Evolutionary conservation across 2,888 invertebrate genomes (phyloP).

Genomic region (Hirudinaria manillensis): DNA sequence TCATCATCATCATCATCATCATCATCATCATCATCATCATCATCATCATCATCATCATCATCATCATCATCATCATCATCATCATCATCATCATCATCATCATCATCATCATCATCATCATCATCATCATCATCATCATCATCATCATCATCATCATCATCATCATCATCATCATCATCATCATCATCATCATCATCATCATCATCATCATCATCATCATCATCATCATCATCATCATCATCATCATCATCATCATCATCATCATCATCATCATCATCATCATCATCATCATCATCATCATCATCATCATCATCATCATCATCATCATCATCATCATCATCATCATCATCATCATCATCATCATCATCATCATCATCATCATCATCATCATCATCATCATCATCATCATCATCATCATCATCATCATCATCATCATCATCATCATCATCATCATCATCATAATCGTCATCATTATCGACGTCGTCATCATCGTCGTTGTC

Average conservation of each 20-base stretch:
- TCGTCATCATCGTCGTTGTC: not conserved
- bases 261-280: constrained; percentile 28
- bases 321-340: constrained; percentile 7
- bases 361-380: constrained; percentile 19
- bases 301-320: constrained; percentile 23
- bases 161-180: constrained; percentile 14
- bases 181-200: constrained; percentile 1
- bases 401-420: constrained; percentile 24
- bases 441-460: constrained; percentile 1
- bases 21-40: constrained; percentile 12
- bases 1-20: constrained; percentile 13
- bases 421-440: not conserved
- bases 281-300: constrained; percentile 28
- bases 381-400: constrained; percentile 23
- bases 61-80: constrained; percentile 9
- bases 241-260: constrained; percentile 28
- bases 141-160: constrained; percentile 14
- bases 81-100: constrained; percentile 7
- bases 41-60: constrained; percentile 8
- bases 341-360: constrained; percentile 19
- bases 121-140: constrained; percentile 9
- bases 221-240: constrained; percentile 27
- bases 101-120: constrained; percentile 4
- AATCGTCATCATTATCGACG: not conserved
- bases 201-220: constrained; percentile 16